phyloP scores from a whole-genome alignment of 2,113 vertebrate species.

The Lycocorax pyrrhopterus region DNA sequence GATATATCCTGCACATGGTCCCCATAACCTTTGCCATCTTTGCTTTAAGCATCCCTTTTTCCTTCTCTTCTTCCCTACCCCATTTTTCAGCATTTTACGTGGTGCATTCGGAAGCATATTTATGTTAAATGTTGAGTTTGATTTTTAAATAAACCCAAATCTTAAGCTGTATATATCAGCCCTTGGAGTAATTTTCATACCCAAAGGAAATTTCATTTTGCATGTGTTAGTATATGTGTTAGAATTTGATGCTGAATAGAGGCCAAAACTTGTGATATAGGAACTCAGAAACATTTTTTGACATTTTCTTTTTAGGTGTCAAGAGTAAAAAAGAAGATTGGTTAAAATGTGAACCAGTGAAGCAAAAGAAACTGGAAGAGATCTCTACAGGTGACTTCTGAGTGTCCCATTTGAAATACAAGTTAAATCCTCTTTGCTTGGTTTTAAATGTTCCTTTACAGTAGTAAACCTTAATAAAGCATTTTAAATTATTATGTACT shows the following conservation, averaged over 20 bases:
- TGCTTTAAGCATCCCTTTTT: not conserved
- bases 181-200: not conserved
- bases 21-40: not conserved
- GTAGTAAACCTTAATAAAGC: not conserved
- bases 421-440: not conserved
- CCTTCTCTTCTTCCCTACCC: not conserved
- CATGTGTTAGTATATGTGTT: not conserved
- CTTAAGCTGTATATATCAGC: not conserved
- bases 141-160: not conserved
- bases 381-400: constrained; percentile 54
- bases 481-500: not conserved
- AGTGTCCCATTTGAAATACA: not conserved
- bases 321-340: constrained; percentile 82
- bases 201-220: not conserved
- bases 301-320: constrained; percentile 66
- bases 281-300: constrained; percentile 5
- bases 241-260: not conserved
- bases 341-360: constrained; percentile 64
- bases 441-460: not conserved
- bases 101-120: not conserved
- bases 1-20: not conserved
- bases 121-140: not conserved
- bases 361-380: constrained; percentile 56
- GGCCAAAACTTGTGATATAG: not conserved
- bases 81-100: not conserved